phyloP scores from a whole-genome alignment of 2,888 invertebrate genomes.

The Drosophila trichaetosa region DNA sequence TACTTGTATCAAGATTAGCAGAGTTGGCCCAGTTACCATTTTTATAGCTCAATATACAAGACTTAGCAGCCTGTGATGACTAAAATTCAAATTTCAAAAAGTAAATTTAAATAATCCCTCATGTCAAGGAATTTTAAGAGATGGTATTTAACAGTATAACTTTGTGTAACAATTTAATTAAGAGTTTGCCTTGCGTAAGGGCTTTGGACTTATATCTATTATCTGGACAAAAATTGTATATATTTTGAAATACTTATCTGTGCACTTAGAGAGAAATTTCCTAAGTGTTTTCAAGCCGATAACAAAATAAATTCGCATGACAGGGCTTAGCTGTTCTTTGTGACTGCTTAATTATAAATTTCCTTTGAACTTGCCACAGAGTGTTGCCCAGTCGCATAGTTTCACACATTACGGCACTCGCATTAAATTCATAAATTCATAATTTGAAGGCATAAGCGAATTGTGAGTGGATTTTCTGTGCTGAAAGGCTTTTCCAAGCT shows the following conservation, averaged over 20 bases:
- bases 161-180: neutral
- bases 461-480: slow-evolving; percentile 26
- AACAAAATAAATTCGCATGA: neutral
- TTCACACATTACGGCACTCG: neutral
- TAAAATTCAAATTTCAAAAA: neutral
- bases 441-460: slow-evolving; percentile 23
- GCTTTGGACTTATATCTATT: neutral
- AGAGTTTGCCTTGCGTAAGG: neutral
- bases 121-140: neutral
- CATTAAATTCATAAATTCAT: slow-evolving; percentile 38
- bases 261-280: neutral
- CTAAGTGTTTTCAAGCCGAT: neutral
- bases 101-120: neutral
- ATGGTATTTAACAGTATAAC: neutral
- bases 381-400: slow-evolving; percentile 8
- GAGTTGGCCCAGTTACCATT: neutral
- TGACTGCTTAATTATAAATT: neutral
- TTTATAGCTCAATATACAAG: neutral
- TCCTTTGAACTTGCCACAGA: slow-evolving; percentile 6
- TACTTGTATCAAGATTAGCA: neutral
- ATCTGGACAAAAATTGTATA: neutral
- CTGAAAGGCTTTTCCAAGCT: slow-evolving; percentile 22
- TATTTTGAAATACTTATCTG: neutral
- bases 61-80: neutral
- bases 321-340: neutral